A percentile compares a stretch with the other conserved stretches of the same genome.
Conservation (phyloP, 1,140 invertebrate genomes). For the Nylanderia fulva region DNA sequence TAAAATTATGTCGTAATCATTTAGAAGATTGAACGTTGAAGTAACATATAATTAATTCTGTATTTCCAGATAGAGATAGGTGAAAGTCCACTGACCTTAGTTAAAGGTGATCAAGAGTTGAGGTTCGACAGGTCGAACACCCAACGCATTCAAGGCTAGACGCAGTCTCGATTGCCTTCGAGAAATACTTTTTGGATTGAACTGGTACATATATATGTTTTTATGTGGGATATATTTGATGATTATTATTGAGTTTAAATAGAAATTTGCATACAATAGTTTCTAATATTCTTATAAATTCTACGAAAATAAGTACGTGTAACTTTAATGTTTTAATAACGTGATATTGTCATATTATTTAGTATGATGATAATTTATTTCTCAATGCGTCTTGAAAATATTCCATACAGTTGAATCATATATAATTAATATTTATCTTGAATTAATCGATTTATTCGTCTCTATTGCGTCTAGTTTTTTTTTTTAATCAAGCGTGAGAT, state of each 20-base stretch:
- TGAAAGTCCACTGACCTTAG: background rate
- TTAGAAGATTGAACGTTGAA: background rate
- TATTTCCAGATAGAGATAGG: background rate
- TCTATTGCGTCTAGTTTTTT: too few species aligned
- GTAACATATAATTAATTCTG: background rate
- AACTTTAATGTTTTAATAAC: background rate
- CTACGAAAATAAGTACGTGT: background rate
- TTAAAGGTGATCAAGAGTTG: background rate
- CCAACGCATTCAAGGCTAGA: background rate
- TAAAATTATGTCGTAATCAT: too few species aligned
- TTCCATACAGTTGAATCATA: background rate
- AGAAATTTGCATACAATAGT: constrained; percentile 5
- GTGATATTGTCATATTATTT: constrained; percentile 1
- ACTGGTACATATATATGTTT: background rate
- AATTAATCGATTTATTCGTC: background rate
- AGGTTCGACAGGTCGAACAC: background rate
- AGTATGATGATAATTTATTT: background rate
- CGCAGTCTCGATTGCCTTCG: background rate
- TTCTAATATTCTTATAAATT: background rate
- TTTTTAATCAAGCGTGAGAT: background rate
- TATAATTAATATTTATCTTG: background rate
- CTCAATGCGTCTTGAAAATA: background rate
- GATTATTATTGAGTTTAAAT: background rate
- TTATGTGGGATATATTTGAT: background rate
- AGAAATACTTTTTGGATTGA: background rate